Evolutionary conservation across 2,797 vertebrate genomes (phyloP).

Genomic region (Staurois parvus): DNA sequence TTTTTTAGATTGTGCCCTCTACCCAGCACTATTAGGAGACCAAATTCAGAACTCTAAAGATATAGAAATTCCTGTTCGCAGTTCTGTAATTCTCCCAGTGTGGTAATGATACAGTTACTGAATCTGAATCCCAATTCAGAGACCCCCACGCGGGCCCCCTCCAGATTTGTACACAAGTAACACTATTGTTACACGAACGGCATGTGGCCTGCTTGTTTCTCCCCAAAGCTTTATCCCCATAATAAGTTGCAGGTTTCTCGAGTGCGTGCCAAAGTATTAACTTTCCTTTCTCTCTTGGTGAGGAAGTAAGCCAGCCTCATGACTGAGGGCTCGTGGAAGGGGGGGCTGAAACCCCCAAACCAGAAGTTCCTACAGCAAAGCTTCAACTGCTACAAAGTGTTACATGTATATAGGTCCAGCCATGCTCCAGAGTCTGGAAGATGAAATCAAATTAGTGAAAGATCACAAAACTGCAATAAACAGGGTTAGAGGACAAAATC

Average conservation of each 20-base stretch:
- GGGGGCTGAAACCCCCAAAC: too few species aligned
- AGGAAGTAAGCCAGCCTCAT: slow-evolving; percentile 77
- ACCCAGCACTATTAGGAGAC: not conserved
- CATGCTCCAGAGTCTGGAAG: too few species aligned
- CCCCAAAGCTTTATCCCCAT: slow-evolving; percentile 71
- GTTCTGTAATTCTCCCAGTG: not conserved
- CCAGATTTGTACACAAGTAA: slow-evolving; percentile 62
- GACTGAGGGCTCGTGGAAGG: slow-evolving; percentile 64
- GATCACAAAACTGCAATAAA: too few species aligned
- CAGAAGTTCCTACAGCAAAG: too few species aligned
- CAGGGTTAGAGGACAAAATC: too few species aligned
- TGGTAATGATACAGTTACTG: not conserved
- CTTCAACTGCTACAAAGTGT: too few species aligned
- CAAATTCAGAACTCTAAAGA: not conserved
- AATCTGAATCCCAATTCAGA: not conserved
- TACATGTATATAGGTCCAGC: too few species aligned
- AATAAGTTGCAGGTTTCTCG: slow-evolving; percentile 71
- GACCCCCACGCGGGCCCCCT: slow-evolving; percentile 35
- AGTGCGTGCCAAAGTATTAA: slow-evolving; percentile 68
- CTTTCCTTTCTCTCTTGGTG: slow-evolving; percentile 61
- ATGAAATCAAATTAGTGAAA: too few species aligned
- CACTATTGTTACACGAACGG: slow-evolving; percentile 66
- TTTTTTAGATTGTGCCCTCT: too few species aligned
- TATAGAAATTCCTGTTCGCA: not conserved
- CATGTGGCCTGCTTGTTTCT: slow-evolving; percentile 59